These are phyloP conservation scores for Ophioninae sp. DNA, from an alignment of 2,888 invertebrate species.

Conservation along the genomic window DNA sequence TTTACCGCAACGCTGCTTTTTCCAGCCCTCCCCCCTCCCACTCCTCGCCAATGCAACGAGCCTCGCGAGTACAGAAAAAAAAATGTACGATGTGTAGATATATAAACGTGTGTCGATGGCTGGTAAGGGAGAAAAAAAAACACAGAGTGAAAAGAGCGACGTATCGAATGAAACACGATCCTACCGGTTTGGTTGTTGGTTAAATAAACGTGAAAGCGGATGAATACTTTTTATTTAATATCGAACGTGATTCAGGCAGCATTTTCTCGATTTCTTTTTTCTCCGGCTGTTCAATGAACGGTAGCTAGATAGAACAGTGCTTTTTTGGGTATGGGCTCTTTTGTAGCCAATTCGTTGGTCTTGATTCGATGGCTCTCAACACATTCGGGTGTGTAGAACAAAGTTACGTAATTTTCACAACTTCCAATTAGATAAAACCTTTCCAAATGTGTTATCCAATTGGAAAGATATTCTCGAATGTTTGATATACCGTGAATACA, in stretches of 20 bases:
- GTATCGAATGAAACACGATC: conserved; percentile 50
- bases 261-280: conserved; percentile 19
- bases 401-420: not conserved
- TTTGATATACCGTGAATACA: no score
- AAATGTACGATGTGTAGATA: not conserved
- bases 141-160: not conserved
- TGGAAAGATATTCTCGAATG: not conserved
- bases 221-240: conserved; percentile 14
- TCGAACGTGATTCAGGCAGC: conserved; percentile 7
- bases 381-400: not conserved
- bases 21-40: not conserved
- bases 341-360: not conserved
- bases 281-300: conserved; percentile 20
- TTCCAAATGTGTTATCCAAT: not conserved
- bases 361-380: not conserved
- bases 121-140: not conserved
- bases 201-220: conserved; percentile 41
- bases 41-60: not conserved
- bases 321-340: not conserved
- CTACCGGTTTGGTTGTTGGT: conserved; percentile 35
- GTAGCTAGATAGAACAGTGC: not conserved
- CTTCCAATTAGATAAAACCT: not conserved
- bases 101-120: not conserved
- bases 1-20: conserved; percentile 54
- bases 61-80: conserved; percentile 25